Base-by-base conservation (phyloP, 2,113 vertebrate genomes). In the Periophthalmus modestus region DNA sequence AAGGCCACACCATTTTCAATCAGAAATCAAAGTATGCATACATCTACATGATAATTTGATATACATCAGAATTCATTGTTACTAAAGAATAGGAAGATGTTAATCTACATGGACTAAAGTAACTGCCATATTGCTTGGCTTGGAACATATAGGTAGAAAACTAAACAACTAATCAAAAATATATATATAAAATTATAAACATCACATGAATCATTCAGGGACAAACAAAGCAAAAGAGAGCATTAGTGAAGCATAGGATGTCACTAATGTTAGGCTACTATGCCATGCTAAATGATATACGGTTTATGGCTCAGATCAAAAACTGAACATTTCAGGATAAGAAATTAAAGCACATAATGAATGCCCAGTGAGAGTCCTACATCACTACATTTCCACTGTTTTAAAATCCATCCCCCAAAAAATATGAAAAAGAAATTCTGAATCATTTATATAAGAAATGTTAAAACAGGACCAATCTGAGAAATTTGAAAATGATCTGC, bases 301-400 rank as follows among this genome's bases (percentile, higher is more conserved):
- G 85, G 79, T 74, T 79, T 86, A 89, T 89, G 89, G 91, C 91
- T 92, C 89, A 85, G 84, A 75, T 88, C 61, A 63, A 72, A 85
- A 81, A 77, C 71, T 54, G 7, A 84, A 85, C 55, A 67, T 71
- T 66, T 85, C 78, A 84, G 66, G 33, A 76, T 84, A 69, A 80
- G 47, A 65, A 82, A 71, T 68, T n/a, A 74, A 81, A 86, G 73
- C 76, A 74, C 68, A 62, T 39, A 12, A 69, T 50, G 70, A 90
- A 90, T 89, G 89, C 88, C 90, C 86, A 39, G 74, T 76, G 83
- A 73, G 75, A 83, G 46, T 78, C 77, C 77, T 70, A 82, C 65
- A 57, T 69, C 74, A 46, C 79, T 47, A 66, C 66, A 14, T 34
- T 57, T 62, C 43, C 34, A 52, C 15, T 11, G 36, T 43, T 34